Evolutionary conservation across 1,140 invertebrate genomes (phyloP), one percentile per base, ranked within the genome.

Genomic region (Bombus waltoni): DNA sequence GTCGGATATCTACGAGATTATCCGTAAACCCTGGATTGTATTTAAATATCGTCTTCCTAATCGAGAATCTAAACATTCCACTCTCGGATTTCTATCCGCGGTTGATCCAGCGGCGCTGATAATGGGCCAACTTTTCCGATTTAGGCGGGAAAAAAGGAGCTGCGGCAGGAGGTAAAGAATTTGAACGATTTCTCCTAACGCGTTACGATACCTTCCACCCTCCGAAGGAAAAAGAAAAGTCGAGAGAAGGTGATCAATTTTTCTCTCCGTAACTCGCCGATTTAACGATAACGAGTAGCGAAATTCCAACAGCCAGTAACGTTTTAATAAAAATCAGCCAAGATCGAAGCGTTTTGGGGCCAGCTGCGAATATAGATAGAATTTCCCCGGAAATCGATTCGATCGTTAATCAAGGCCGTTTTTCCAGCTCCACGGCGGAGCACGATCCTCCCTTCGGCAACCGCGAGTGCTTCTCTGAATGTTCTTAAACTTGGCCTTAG

Each of bases 391-490:
- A 87, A 88, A 65, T 76, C 74, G 38, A 32, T 66, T 42, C 15
- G 86, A 4, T 42, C 87, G 87, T 88, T 87, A 76, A 91, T 91
- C 89, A 90, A 78, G 38, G 32, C 22, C 44, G 68, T 76, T 75
- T 74, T 86, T 66, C 13, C 13, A 78, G 57, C 59, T 59, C 47
- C 65, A 8, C 83, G 25, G 87, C 40, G n/a, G 32, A 32, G 15
- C 2, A 6, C 40, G 28, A 28, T 1, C 40, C 9, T 38, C 13
- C 0, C 1, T n/a, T 2, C 5, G 10, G 3, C 22, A 15, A 13
- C 11, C 11, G 11, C 40, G 25, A 3, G 68, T 40, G 38, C 25
- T 40, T 47, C 59, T 28, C 18, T 25, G 28, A 44, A 81, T 62
- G 81, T 89, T 53, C 47, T 90, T 74, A 89, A 90, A 68, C 65